phyloP scores from a whole-genome alignment of 2,888 invertebrate species.

The Callinectes sapidus region DNA sequence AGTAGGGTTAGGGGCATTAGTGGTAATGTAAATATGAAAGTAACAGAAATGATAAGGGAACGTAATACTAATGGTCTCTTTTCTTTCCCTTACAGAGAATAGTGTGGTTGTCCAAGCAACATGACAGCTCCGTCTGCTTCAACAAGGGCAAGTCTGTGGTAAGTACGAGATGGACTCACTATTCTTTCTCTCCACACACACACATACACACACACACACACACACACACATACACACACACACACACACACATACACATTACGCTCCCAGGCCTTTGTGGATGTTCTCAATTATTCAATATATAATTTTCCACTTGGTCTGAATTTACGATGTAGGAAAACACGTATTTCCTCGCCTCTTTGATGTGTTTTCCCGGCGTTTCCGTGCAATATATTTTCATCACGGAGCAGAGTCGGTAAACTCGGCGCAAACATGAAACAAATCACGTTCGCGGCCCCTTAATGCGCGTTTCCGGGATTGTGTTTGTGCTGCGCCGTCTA shows the following conservation, averaged over 20 bases:
- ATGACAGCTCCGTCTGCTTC: conserved; percentile 88
- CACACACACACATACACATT: neutral
- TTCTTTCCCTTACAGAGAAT: conserved; percentile 78
- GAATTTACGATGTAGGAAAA: neutral
- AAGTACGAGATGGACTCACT: conserved; percentile 69
- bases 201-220: no score
- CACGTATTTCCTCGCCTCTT: conserved; percentile 16
- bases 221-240: no score
- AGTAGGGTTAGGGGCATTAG: neutral
- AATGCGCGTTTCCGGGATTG: conserved; percentile 6
- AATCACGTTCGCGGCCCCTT: neutral
- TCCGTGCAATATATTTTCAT: neutral
- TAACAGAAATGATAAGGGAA: neutral
- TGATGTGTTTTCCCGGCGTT: neutral
- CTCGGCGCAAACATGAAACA: conserved; percentile 26
- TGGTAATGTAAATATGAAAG: neutral
- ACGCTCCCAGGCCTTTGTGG: neutral
- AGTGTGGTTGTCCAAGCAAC: conserved; percentile 88
- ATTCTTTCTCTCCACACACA: neutral
- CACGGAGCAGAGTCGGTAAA: conserved; percentile 22
- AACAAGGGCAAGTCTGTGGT: conserved; percentile 89
- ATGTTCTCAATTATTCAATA: neutral
- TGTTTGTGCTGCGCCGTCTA: neutral
- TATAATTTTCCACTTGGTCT: conserved; percentile 7
- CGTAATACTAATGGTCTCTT: conserved; percentile 5